phyloP scores from a whole-genome alignment of 2,888 invertebrate species.

The Brachypterus glaber region DNA sequence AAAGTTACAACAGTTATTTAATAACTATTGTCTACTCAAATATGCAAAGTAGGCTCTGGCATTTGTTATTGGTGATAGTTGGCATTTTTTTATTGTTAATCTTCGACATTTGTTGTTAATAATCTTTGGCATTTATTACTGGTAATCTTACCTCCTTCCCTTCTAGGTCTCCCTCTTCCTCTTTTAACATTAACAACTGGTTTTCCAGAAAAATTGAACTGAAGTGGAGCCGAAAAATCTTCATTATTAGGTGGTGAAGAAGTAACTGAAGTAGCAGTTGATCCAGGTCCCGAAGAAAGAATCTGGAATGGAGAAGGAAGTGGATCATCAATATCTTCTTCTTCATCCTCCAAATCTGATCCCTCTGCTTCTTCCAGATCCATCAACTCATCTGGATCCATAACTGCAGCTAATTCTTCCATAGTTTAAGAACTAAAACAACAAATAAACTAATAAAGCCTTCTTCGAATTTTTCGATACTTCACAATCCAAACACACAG shows the following conservation, averaged over 20 bases:
- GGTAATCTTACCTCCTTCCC: constrained; percentile 57
- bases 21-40: too few species aligned
- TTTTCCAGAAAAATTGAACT: constrained; percentile 51
- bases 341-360: constrained; percentile 65
- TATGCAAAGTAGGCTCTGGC: too few species aligned
- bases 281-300: constrained; percentile 52
- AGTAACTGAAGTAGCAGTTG: constrained; percentile 54
- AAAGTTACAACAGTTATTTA: too few species aligned
- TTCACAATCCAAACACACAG: too few species aligned
- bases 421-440: constrained; percentile 27
- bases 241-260: constrained; percentile 51
- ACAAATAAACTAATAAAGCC: constrained; percentile 6
- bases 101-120: too few species aligned
- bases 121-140: too few species aligned
- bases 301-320: constrained; percentile 34
- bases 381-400: constrained; percentile 53
- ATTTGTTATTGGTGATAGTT: too few species aligned
- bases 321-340: constrained; percentile 46
- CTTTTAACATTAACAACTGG: constrained; percentile 60
- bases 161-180: constrained; percentile 70
- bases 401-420: constrained; percentile 38
- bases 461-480: constrained; percentile 19
- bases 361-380: constrained; percentile 66
- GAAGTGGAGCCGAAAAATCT: constrained; percentile 52
- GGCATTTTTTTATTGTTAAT: too few species aligned